Evolutionary conservation across 2,797 vertebrate species (phyloP).

Genomic region (Phalanger gymnotis): DNA sequence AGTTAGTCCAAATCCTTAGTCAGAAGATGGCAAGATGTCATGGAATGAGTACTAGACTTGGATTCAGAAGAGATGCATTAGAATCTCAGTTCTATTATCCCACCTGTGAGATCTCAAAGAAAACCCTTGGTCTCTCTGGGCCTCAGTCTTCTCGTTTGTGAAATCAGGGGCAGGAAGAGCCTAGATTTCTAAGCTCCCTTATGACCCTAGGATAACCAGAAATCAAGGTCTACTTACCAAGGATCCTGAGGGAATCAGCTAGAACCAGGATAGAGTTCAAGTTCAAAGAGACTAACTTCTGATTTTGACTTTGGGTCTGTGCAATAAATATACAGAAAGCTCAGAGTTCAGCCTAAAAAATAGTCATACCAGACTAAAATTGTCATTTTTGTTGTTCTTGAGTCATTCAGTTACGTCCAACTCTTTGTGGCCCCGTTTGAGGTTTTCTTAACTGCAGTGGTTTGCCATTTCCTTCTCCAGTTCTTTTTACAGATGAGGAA

Average conservation of each 20-base stretch:
- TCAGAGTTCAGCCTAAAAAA: background rate
- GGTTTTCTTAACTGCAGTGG: background rate
- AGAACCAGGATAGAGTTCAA: background rate
- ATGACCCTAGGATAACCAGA: background rate
- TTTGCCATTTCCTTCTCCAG: background rate
- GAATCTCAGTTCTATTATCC: background rate
- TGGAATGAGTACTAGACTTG: background rate
- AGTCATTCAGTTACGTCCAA: background rate
- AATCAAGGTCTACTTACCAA: background rate
- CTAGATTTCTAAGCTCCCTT: background rate
- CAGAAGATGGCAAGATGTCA: background rate
- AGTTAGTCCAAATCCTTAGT: background rate
- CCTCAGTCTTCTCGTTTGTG: background rate
- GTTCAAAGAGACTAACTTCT: background rate
- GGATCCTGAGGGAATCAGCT: background rate
- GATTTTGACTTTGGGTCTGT: background rate
- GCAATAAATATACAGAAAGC: background rate
- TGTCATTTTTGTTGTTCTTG: background rate
- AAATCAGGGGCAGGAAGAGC: background rate
- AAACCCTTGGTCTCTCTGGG: background rate
- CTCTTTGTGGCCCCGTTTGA: background rate
- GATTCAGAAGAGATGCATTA: background rate
- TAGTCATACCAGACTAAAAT: background rate
- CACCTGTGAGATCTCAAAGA: background rate
- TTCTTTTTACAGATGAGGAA: background rate